Evolutionary conservation across 2,888 invertebrate genomes (phyloP).

Genomic region (Suillia variegata): DNA sequence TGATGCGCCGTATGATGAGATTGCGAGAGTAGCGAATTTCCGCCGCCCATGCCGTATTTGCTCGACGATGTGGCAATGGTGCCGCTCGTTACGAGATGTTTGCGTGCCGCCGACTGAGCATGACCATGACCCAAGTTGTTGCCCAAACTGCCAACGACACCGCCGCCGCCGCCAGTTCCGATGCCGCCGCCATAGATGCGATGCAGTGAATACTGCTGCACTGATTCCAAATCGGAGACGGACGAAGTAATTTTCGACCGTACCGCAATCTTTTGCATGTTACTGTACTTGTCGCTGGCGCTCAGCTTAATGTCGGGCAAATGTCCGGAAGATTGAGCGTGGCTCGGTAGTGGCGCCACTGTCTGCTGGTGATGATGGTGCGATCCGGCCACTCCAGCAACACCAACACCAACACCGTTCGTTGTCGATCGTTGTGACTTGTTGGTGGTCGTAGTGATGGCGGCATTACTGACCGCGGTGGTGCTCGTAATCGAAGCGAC

Average conservation of each 20-base stretch:
- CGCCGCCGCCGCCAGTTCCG: conserved; percentile 39
- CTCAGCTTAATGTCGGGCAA: conserved; percentile 61
- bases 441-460: conserved; percentile 46
- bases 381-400: conserved; percentile 19
- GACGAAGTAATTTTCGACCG: conserved; percentile 60
- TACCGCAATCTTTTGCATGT: conserved; percentile 59
- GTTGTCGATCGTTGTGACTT: conserved; percentile 36
- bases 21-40: conserved; percentile 46
- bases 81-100: conserved; percentile 48
- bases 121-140: conserved; percentile 42
- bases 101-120: conserved; percentile 49
- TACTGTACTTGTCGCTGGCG: conserved; percentile 58
- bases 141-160: conserved; percentile 30
- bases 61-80: conserved; percentile 45
- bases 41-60: conserved; percentile 52
- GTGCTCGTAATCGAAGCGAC: conserved; percentile 51
- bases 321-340: conserved; percentile 54
- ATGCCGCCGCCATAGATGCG: conserved; percentile 56
- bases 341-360: conserved; percentile 31
- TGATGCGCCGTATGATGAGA: conserved; percentile 53
- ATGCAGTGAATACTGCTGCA: conserved; percentile 59
- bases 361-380: conserved; percentile 26
- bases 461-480: conserved; percentile 54
- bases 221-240: conserved; percentile 59
- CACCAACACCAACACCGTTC: too few relatives aligned